phyloP scores from a whole-genome alignment of 2,888 invertebrate genomes.

The Chaetoderma sp. region DNA sequence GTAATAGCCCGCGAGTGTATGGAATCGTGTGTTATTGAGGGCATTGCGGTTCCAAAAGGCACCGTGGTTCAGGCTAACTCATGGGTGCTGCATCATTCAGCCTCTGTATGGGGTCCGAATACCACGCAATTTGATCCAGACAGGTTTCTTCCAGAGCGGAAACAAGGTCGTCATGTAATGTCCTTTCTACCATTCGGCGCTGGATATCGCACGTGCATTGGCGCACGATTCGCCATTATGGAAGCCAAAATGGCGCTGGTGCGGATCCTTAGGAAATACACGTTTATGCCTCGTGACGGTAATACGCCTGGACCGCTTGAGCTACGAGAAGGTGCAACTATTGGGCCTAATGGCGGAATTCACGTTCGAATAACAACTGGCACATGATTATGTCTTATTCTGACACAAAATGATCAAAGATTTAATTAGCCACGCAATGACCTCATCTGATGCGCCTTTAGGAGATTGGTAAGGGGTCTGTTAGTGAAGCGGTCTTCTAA shows the following conservation, averaged over 20 bases:
- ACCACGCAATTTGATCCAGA: constrained; percentile 55
- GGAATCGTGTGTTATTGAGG: constrained; percentile 45
- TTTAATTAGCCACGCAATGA: too few species aligned
- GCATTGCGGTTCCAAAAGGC: constrained; percentile 50
- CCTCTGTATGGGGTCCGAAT: constrained; percentile 57
- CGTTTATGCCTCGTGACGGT: constrained; percentile 44
- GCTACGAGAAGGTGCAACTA: constrained; percentile 57
- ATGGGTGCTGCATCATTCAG: constrained; percentile 58
- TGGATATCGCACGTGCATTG: constrained; percentile 61
- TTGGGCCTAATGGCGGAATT: constrained; percentile 55
- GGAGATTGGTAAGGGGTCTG: too few species aligned
- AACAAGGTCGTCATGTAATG: constrained; percentile 47
- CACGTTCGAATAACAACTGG: too few species aligned
- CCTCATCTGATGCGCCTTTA: too few species aligned
- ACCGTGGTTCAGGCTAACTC: constrained; percentile 62
- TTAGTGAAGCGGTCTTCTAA: too few species aligned
- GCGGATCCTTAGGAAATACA: constrained; percentile 49
- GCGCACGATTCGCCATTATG: constrained; percentile 58
- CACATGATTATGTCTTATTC: too few species aligned
- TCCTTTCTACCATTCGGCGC: constrained; percentile 65
- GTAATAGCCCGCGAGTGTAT: constrained; percentile 58
- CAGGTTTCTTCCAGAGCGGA: constrained; percentile 52
- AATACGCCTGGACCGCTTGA: constrained; percentile 44
- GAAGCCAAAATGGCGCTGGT: constrained; percentile 60
- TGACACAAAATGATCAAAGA: too few species aligned